Percentiles rank a stretch among this genome's conserved stretches.
phyloP scores from a whole-genome alignment of 2,797 vertebrate genomes.

The Myotis pilosus region DNA sequence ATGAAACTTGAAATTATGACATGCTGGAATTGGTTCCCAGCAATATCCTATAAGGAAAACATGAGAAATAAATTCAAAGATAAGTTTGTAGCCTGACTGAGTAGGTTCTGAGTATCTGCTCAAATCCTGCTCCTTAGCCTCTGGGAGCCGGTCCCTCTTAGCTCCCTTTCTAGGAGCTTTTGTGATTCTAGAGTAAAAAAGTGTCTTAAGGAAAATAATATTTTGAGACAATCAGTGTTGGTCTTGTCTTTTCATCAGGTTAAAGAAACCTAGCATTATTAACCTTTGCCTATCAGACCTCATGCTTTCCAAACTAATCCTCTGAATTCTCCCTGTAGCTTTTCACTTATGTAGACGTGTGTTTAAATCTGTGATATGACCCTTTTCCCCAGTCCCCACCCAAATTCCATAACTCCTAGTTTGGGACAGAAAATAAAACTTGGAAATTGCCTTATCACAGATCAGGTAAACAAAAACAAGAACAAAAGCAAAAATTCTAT shows the following conservation, averaged over 20 bases:
- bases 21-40: no score
- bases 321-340: background rate
- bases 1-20: no score
- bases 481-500: constrained; percentile 41
- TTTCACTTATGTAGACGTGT: background rate
- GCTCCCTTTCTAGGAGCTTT: background rate
- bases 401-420: constrained; percentile 30
- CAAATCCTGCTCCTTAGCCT: background rate
- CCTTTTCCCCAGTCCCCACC: rapidly evolving
- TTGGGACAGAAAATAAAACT: constrained; percentile 71
- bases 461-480: constrained; percentile 60
- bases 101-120: background rate
- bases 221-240: constrained; percentile 2
- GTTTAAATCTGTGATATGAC: background rate
- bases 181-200: constrained; percentile 16
- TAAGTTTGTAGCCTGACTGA: background rate
- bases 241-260: background rate
- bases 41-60: background rate
- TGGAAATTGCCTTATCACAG: constrained; percentile 58
- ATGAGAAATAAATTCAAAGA: background rate
- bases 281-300: constrained; percentile 50
- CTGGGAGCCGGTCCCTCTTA: background rate
- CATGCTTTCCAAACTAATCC: background rate
- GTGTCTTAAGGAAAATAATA: constrained; percentile 15
- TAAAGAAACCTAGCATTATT: background rate